A percentile compares a stretch with the other conserved stretches of the same genome.
These are phyloP conservation scores for Pyrrhosoma nymphula DNA, from an alignment of 2,888 invertebrate species.

Conservation along the genomic window DNA sequence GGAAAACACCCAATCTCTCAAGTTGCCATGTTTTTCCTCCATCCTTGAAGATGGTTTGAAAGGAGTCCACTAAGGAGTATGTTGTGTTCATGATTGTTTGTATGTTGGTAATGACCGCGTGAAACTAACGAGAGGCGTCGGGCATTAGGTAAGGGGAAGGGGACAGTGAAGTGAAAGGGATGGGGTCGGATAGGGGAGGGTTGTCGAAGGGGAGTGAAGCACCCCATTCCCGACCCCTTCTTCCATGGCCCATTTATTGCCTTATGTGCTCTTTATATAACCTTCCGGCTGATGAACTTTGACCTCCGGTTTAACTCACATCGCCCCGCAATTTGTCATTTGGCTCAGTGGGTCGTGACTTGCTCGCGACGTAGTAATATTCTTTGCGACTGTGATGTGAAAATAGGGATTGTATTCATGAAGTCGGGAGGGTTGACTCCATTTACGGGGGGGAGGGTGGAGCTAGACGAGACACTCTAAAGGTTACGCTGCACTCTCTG, in stretches of 20 bases:
- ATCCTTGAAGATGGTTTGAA: not conserved
- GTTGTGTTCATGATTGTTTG: not conserved
- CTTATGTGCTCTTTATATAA: conserved; percentile 15
- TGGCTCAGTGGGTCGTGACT: conserved; percentile 22
- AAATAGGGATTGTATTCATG: not conserved
- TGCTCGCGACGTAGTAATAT: not conserved
- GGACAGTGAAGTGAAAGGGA: not conserved
- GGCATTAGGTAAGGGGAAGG: not conserved
- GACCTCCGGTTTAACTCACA: not conserved
- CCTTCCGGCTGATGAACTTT: conserved; percentile 16
- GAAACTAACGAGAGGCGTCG: not conserved
- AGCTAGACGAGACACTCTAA: not conserved
- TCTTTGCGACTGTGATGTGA: conserved; percentile 13
- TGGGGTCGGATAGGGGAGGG: not conserved
- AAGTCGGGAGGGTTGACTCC: not conserved
- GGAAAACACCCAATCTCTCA: too few relatives aligned
- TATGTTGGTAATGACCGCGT: not conserved
- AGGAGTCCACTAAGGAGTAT: too few relatives aligned
- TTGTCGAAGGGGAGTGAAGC: not conserved
- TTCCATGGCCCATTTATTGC: conserved; percentile 19
- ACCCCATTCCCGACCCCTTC: not conserved
- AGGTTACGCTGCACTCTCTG: too few relatives aligned
- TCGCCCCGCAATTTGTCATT: conserved; percentile 15
- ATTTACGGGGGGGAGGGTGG: not conserved
- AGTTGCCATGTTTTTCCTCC: not conserved